Base-by-base conservation (phyloP, 1,140 invertebrate genomes). In the Chlorops oryzae region DNA sequence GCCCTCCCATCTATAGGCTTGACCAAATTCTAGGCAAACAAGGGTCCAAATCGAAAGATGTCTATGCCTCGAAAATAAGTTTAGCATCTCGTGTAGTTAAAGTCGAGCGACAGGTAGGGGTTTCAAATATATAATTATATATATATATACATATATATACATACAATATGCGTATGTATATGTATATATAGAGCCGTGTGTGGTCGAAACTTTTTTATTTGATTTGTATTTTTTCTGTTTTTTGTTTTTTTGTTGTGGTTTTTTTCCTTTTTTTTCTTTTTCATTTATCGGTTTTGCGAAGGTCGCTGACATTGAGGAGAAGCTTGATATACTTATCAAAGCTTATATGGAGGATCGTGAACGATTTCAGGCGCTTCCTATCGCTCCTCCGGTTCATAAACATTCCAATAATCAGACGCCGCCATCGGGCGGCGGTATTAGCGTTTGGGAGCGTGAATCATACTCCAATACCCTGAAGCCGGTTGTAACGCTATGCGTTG, bases 11-110 rank as follows among this genome's bases (percentile, higher is more conserved):
- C 9, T 2, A 47, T 49, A 70, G 66, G 17, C 80, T 96, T 74
- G 93, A 96, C 77, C 86, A 90, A 78, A 95, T 96, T 72, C 80
- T 96, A 56, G 93, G 92, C 50, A 92, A 92, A 75, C 86, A 88
- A 76, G 91, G 90, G 58, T 91, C 88, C 24, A 93, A 92, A 76
- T 85, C 88, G 51, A 92, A 92, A 76, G 91, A 94, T 73, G 89
- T 91, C 44, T 94, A 95, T 72, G 90, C 92, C 61, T 92, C 90
- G 6, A 96, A 95, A 80, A 85, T 93, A 60, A 90, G 88, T 68
- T 78, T 96, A 63, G 90, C 92, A 56, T 91, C 89, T 56, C 81
- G 93, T 73, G 87, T 96, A 61, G 91, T 96, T 44, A 95, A 95
- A 79, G 88, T 95, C 61, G 93, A 96, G 79, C 81, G 92, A 81